A percentile compares a stretch with the other conserved stretches of the same genome.
phyloP scores from a whole-genome alignment of 2,113 vertebrate genomes.

The Protobothrops flavoviridis region DNA sequence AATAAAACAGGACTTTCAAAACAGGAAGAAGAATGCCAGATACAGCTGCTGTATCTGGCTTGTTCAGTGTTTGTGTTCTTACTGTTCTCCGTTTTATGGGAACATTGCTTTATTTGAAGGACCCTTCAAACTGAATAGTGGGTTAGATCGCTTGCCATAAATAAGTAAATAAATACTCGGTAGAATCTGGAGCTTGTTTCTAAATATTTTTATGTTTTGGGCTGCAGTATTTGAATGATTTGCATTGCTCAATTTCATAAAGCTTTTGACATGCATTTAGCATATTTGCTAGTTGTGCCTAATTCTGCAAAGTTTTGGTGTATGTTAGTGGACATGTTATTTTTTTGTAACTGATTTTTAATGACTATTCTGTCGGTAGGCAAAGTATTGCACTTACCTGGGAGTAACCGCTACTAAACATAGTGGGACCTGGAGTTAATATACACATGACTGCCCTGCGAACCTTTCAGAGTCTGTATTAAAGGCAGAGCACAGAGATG shows the following conservation, averaged over 20 bases:
- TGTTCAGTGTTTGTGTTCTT: not conserved
- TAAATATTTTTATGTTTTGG: constrained; percentile 33
- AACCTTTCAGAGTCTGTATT: constrained; percentile 59
- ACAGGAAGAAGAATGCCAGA: not conserved
- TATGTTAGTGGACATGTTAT: constrained; percentile 32
- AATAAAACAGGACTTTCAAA: not conserved
- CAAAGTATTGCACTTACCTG: not conserved
- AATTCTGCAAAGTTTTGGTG: constrained; percentile 44
- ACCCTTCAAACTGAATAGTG: not conserved
- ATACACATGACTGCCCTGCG: not conserved
- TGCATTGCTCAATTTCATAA: constrained; percentile 54
- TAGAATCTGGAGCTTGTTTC: not conserved
- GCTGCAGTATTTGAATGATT: constrained; percentile 47
- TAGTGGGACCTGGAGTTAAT: constrained; percentile 30
- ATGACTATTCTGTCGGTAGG: constrained; percentile 14
- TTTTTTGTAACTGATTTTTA: constrained; percentile 48
- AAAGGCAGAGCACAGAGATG: constrained; percentile 53
- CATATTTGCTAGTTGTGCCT: constrained; percentile 37
- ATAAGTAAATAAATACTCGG: not conserved
- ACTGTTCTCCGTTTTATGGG: not conserved
- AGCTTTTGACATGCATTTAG: constrained; percentile 55
- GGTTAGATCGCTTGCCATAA: not conserved
- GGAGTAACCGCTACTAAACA: not conserved
- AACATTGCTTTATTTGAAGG: not conserved
- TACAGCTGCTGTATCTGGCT: not conserved